Base-by-base conservation (phyloP, 2,113 vertebrate species). In the Eublepharis macularius region DNA sequence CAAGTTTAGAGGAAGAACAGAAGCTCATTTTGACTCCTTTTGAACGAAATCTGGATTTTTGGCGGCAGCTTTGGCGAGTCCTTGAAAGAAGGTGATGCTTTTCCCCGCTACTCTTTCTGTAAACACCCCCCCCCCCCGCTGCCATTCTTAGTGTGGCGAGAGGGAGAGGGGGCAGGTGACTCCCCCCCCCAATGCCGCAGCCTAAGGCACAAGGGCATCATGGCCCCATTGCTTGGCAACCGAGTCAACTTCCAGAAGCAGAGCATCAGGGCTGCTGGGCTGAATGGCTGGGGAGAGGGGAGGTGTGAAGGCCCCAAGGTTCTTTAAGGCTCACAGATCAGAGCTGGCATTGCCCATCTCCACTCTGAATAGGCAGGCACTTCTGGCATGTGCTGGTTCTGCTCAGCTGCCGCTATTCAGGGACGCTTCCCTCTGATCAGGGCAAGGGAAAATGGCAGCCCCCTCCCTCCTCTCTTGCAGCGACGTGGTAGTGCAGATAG, bases 1-100 rank as follows among this genome's bases (percentile, higher is more conserved):
- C 76, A 94, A 99, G 99, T 76, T 93, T 99, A 26, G 98, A 99
- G 93, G 99, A 99, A 94, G 97, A 99, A 49, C 97, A 98, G 80
- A 98, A 98, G 80, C 94, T 99, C 81, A 97, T 98, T 93, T 87
- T 99, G 72, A 99, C 99, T 0, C 99, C 99, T 0, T 99, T 98
- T 96, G 99, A 99, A 94, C 96, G 98, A 83, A 99, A 99, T 93
- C 89, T 99, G 93, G 98, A 99, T 88, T 99, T 99, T 87, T 99
- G 98, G 98, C 97, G 98, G 83, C 99, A 99, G 85, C 97, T 99
- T 51, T 99, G 99, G 99, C 97, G 99, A 94, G 98, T 99, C 86
- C 98, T 99, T 51, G 99, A 99, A 93, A 97, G 98, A 89, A 99
- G 99, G 99, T 98, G 94, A 89, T 6, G 74, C 57, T 81, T 54